These are phyloP conservation scores for Galaxias olidus DNA, from an alignment of 2,797 vertebrate species.

Conservation along the genomic window DNA sequence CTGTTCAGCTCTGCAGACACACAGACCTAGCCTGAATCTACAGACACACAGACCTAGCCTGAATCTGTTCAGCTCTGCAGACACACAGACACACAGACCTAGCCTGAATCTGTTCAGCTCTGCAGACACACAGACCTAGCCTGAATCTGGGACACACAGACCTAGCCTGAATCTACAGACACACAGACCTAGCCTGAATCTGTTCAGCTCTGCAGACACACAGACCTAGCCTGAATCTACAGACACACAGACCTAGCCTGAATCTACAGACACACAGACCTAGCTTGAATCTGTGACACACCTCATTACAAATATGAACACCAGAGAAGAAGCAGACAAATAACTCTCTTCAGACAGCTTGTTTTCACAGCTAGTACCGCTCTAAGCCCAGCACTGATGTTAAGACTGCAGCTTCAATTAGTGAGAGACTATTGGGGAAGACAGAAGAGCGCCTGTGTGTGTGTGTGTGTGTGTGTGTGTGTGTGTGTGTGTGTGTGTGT, in stretches of 20 bases:
- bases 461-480: not conserved
- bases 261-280: too few species aligned
- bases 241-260: not conserved
- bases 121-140: not conserved
- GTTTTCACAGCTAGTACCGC: not conserved
- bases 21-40: too few species aligned
- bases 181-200: not conserved
- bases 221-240: too few species aligned
- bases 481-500: not conserved
- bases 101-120: not conserved
- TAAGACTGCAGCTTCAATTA: not conserved
- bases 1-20: too few species aligned
- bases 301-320: not conserved
- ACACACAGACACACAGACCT: too few species aligned
- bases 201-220: not conserved
- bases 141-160: not conserved
- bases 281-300: not conserved
- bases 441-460: not conserved
- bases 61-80: not conserved
- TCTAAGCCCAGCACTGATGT: not conserved
- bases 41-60: too few species aligned
- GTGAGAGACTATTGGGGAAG: not conserved
- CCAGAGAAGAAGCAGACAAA: not conserved
- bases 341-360: not conserved
- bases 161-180: not conserved